A percentile compares a stretch with the other conserved stretches of the same genome.
phyloP scores from a whole-genome alignment of 2,113 vertebrate species.

The Podilymbus podiceps region DNA sequence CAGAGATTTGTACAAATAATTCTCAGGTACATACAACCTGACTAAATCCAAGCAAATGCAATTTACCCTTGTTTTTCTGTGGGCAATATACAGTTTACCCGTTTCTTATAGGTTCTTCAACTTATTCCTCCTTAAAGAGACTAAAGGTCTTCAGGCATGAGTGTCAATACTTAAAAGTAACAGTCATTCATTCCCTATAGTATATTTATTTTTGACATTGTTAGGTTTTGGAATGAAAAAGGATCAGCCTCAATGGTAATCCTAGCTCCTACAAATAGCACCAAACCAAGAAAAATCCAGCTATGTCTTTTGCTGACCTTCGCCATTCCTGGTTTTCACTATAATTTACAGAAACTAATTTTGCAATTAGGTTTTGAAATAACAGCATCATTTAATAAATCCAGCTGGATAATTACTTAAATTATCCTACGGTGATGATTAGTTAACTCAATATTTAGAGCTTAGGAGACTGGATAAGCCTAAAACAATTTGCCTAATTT shows the following conservation, averaged over 20 bases:
- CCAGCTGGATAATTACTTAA: not conserved
- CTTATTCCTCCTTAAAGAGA: not conserved
- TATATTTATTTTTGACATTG: not conserved
- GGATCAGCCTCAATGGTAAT: not conserved
- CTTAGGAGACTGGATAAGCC: not conserved
- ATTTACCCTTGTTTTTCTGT: not conserved
- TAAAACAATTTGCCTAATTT: not conserved
- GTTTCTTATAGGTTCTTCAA: not conserved
- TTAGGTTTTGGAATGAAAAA: not conserved
- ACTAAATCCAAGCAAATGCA: not conserved
- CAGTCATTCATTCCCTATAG: not conserved
- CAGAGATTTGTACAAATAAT: not conserved
- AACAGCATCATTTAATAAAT: not conserved
- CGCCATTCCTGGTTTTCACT: not conserved
- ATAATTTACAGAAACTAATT: not conserved
- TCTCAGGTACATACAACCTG: not conserved
- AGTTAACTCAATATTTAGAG: constrained; percentile 10
- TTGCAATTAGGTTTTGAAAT: not conserved
- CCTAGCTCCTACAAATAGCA: not conserved
- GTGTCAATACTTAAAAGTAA: not conserved
- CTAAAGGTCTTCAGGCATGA: not conserved
- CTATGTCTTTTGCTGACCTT: not conserved
- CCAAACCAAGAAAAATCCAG: not conserved
- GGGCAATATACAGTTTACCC: not conserved
- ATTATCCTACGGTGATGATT: not conserved